Evolutionary conservation across 2,797 vertebrate species (phyloP), one percentile per base, ranked within the genome.

Genomic region (Tragelaphus oryx): DNA sequence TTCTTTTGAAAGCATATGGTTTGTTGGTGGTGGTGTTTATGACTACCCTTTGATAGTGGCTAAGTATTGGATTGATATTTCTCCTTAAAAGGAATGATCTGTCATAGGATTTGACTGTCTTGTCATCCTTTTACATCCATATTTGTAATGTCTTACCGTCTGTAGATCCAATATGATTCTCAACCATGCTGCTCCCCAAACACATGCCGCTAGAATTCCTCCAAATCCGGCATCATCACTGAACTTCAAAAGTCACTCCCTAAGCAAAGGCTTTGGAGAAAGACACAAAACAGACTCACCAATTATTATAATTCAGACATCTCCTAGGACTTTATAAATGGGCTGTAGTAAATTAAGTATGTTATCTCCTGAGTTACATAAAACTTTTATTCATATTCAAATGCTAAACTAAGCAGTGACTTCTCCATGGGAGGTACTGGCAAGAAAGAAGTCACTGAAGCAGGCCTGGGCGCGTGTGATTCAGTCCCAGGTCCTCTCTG

Each of bases 241-340:
- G 76, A 68, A 95, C 96, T 97, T 97, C 81, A 95, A 90, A 97
- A 96, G 50, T 90, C 48, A 55, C 60, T 96, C 81, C 94, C 74
- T 52, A 60, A 95, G 89, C 93, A 96, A 95, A 89, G 18, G 16
- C 91, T 96, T 82, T 93, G 87, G 94, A 86, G 68, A 94, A 95
- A 92, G 89, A 97, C 86, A 97, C 74, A 89, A 95, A 97, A 89
- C 91, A 96, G 95, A 96, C 84, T 94, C 26, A 41, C 87, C 89
- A 94, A 80, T 96, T 95, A 95, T 95, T 91, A 80, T 87, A 94
- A 95, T 86, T 89, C 74, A 74, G 65, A 48, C 89, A 95, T 95
- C 71, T 95, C 83, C 54, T 37, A 94, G 95, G 80, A 96, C 59
- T 83, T 95, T 79, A 93, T 96, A 96, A 95, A 91, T 59, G 68